Percentiles rank a stretch among this genome's conserved stretches.
Conservation (phyloP, 2,888 invertebrate species). For the Oscheius sp. region DNA sequence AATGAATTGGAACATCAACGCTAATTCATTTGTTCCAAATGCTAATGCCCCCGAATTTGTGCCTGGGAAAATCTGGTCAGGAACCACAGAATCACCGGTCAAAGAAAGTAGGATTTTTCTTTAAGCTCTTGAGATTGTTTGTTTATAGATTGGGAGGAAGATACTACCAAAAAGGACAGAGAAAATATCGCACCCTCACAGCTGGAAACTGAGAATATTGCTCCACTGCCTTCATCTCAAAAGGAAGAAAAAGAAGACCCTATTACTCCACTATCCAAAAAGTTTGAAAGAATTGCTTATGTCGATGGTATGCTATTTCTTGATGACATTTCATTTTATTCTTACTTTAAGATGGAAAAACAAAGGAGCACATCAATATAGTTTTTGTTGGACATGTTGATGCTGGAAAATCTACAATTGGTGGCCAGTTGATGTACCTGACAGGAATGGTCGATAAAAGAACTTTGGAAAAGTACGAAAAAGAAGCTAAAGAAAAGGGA, state of each 20-base stretch:
- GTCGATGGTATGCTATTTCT: conserved; percentile 41
- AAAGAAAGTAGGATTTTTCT: conserved; percentile 4
- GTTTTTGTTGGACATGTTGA: conserved; percentile 99
- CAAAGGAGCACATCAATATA: conserved; percentile 98
- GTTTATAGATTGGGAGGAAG: conserved; percentile 51
- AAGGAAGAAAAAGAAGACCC: conserved; percentile 42
- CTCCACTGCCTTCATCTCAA: too few species aligned
- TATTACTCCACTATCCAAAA: conserved; percentile 49
- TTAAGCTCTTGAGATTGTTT: too few species aligned
- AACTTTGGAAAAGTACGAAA: conserved; percentile 97
- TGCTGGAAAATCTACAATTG: conserved; percentile 99
- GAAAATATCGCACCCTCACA: too few species aligned
- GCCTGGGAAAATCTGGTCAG: conserved; percentile 56
- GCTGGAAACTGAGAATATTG: not conserved
- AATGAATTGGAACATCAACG: conserved; percentile 59
- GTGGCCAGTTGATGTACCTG: conserved; percentile 90
- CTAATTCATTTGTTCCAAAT: conserved; percentile 65
- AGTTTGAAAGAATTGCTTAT: conserved; percentile 53
- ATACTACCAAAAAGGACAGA: too few species aligned
- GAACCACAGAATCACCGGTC: conserved; percentile 31
- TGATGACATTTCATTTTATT: too few species aligned
- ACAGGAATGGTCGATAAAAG: conserved; percentile 95
- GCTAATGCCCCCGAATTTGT: conserved; percentile 63
- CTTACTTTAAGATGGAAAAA: conserved; percentile 54
- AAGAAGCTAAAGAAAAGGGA: conserved; percentile 97